Evolutionary conservation across 2,113 vertebrate genomes (phyloP).

Genomic region (Petromus typicus): DNA sequence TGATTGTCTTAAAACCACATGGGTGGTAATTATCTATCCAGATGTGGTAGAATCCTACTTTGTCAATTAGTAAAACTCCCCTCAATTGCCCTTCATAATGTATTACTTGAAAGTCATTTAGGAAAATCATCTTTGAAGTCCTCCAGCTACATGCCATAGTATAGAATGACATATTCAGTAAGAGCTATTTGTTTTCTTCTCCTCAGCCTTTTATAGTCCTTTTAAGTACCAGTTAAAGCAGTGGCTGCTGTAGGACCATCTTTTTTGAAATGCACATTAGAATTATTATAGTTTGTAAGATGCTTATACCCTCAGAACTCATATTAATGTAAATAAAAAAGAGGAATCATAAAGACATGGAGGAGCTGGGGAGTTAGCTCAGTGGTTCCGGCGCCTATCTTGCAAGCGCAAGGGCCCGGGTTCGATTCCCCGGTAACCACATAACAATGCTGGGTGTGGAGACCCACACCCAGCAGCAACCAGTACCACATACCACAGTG

Average conservation of each 20-base stretch:
- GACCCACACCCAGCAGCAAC: no score
- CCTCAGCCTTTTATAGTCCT: background rate
- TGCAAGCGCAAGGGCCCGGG: no score
- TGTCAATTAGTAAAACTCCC: background rate
- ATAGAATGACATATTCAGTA: background rate
- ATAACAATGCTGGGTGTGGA: no score
- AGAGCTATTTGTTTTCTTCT: background rate
- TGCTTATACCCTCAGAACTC: background rate
- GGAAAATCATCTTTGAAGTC: constrained; percentile 22
- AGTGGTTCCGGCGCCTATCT: no score
- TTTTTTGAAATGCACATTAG: background rate
- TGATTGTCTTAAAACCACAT: background rate
- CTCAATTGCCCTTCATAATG: background rate
- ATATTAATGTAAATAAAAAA: background rate
- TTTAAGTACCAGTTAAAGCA: background rate
- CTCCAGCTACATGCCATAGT: background rate
- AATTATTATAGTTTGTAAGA: background rate
- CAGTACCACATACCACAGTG: no score
- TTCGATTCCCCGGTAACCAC: no score
- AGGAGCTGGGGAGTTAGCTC: no score
- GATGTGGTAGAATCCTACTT: background rate
- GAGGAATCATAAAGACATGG: background rate
- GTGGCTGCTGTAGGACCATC: background rate
- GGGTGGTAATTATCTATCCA: background rate
- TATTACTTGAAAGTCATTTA: background rate